Evolutionary conservation across 2,797 vertebrate genomes (phyloP), one percentile per base, ranked within the genome.

Genomic region (Heliangelus exortis): DNA sequence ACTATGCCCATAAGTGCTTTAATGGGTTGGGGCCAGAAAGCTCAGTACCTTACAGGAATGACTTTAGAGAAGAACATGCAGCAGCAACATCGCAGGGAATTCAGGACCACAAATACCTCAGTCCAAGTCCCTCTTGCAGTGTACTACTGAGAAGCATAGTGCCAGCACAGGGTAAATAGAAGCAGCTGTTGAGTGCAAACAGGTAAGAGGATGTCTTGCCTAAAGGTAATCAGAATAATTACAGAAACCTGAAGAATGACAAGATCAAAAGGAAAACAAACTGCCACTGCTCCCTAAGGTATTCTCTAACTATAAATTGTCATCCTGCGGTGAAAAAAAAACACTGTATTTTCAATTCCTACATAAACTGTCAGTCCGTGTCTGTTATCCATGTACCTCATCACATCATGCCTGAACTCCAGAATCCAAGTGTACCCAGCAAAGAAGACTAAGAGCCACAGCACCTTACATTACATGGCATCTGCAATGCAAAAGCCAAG

Each of bases 1-100:
- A 93, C 69, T 53, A 71, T 18, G 26, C 29, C 57, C 81, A 39
- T 92, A 96, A 96, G 91, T 91, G 89, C 80, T 94, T 92, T 79
- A 59, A 34, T 96, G 93, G 63, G 65, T 58, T 50, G 58, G 55
- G 33, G 85, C 91, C 95, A 96, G 80, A 90, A 67, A 91, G 53
- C 77, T 90, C 23, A 31, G 45, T 12, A 82, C 47, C 65, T 95
- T 68, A 77, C 68, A 92, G 79, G 33, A 92, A 81, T 16, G 53
- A 86, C 12, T 39, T 92, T 5, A 7, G 39, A 55, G 62, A 4
- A 73, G 41, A 75, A 66, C 10, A 61, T 3, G 6, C 19, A 83
- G 48, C 36, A 78, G 31, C 3, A 20, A 19, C 17, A 21, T 3
- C 43, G 61, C 25, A 68, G 21, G n/a, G 68, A 90, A 75, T 48